Conservation (phyloP, 1,140 invertebrate genomes). For the Homalodisca vitripennis region DNA sequence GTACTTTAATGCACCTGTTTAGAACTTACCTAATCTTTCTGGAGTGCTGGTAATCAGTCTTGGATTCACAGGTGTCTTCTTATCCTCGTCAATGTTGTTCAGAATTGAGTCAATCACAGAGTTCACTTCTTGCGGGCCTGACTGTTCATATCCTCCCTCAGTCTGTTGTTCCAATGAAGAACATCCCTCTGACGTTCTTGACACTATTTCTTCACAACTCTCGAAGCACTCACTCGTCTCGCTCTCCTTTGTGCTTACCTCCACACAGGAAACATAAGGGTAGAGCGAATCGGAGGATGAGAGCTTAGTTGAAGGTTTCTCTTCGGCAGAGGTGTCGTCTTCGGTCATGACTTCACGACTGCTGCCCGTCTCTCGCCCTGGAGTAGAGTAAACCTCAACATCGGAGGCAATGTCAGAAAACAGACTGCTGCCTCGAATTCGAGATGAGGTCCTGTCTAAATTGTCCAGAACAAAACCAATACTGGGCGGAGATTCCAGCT, state of each 20-base stretch:
- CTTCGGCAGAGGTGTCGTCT: background rate
- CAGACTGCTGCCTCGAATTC: constrained; percentile 3
- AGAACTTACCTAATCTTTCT: background rate
- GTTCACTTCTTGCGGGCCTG: too few relatives aligned
- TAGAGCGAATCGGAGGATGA: background rate
- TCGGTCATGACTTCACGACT: constrained; percentile 4
- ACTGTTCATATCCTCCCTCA: too few relatives aligned
- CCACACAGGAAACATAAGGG: constrained; percentile 18
- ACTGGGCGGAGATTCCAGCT: constrained; percentile 4
- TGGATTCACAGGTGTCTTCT: background rate
- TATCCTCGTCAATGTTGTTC: background rate
- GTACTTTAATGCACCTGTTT: too few relatives aligned
- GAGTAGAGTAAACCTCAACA: background rate
- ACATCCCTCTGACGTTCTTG: background rate
- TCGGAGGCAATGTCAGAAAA: constrained; percentile 19
- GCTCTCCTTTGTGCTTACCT: background rate
- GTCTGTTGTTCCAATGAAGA: too few relatives aligned
- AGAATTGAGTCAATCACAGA: background rate
- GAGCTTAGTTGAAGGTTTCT: background rate
- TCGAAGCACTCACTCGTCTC: background rate
- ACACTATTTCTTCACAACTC: background rate
- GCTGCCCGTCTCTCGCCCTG: background rate
- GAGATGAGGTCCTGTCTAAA: background rate
- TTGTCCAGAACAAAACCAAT: constrained; percentile 14
- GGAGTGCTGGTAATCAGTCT: background rate